Conservation (phyloP, 2,797 vertebrate species). For the Acanthurus lineatus region DNA sequence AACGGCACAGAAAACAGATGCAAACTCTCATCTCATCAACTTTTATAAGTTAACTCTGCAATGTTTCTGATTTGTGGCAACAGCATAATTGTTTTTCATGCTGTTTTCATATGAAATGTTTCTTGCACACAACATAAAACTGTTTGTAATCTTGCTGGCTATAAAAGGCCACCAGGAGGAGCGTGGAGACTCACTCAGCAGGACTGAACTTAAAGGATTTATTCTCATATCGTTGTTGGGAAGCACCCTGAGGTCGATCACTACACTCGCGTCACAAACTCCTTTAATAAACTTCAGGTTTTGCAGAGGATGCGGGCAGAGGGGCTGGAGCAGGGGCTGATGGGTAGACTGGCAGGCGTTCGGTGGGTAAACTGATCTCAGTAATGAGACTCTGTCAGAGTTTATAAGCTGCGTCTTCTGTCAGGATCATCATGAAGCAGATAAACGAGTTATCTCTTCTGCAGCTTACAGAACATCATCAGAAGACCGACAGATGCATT, state of each 20-base stretch:
- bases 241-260: background rate
- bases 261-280: background rate
- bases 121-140: no score
- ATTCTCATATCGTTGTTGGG: background rate
- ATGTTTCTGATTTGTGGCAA: background rate
- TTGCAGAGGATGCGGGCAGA: background rate
- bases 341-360: slow-evolving; percentile 15
- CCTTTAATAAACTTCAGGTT: background rate
- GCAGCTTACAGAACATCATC: background rate
- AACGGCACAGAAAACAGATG: slow-evolving; percentile 14
- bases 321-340: slow-evolving; percentile 11
- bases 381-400: slow-evolving; percentile 25
- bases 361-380: slow-evolving; percentile 30
- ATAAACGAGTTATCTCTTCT: slow-evolving; percentile 1
- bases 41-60: background rate
- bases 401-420: background rate
- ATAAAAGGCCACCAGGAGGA: no score
- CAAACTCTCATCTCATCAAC: background rate
- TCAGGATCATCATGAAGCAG: slow-evolving; percentile 11
- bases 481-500: background rate
- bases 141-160: no score
- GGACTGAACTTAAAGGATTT: background rate
- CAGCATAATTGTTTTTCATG: background rate
- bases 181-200: background rate
- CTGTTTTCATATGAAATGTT: no score